Conservation (phyloP, 2,888 invertebrate genomes). For the Linyphia triangularis region DNA sequence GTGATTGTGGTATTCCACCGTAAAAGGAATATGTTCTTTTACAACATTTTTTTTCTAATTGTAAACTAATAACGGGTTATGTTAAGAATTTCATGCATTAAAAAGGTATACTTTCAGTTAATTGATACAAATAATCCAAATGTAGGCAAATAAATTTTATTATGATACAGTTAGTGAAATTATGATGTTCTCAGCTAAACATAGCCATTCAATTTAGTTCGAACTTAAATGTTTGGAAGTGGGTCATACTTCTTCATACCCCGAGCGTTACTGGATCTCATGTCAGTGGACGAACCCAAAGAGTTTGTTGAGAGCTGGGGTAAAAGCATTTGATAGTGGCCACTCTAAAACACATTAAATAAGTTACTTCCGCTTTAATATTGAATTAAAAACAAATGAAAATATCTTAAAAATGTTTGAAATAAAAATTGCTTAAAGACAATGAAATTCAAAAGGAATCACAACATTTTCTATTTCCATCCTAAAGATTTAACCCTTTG, state of each 20-base stretch:
- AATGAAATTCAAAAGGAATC: no score
- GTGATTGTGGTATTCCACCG: no score
- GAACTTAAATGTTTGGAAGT: conserved; percentile 56
- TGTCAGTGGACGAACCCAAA: conserved; percentile 54
- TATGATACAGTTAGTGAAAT: not conserved
- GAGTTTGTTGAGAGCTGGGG: conserved; percentile 65
- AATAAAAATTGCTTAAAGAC: no score
- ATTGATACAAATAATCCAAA: not conserved
- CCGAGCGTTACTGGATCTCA: conserved; percentile 55
- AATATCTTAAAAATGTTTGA: no score
- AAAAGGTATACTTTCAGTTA: not conserved
- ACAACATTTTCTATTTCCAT: no score
- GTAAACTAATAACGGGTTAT: no score
- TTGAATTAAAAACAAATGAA: no score
- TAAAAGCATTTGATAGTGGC: conserved; percentile 63
- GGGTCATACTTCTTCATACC: conserved; percentile 71
- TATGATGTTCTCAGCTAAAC: not conserved
- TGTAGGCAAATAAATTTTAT: conserved; percentile 4
- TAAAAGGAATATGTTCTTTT: no score
- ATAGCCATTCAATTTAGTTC: not conserved
- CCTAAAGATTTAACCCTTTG: no score
- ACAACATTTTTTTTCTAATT: no score
- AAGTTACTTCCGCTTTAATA: no score
- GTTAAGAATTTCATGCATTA: no score
- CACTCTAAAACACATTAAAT: conserved; percentile 61